A percentile compares a stretch with the other conserved stretches of the same genome.
Evolutionary conservation across 2,888 invertebrate species (phyloP).

Genomic region (Zelleria hepariella): DNA sequence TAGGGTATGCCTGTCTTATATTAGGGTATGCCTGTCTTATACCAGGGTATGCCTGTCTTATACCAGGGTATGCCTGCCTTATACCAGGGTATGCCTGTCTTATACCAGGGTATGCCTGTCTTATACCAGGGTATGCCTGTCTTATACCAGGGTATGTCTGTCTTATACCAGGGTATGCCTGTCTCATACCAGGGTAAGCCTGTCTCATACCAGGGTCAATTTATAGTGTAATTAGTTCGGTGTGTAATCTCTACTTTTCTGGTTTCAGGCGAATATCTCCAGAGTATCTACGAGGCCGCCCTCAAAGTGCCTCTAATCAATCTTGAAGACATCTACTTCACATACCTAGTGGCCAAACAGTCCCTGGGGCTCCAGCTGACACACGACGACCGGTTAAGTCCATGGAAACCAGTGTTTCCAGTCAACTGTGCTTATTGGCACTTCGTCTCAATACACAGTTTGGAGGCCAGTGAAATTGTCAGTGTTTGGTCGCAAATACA

Average conservation of each 20-base stretch:
- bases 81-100: too few species aligned
- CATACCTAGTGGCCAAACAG: conserved; percentile 75
- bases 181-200: too few species aligned
- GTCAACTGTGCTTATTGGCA: conserved; percentile 37
- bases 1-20: too few species aligned
- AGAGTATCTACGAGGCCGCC: conserved; percentile 64
- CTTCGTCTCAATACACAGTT: conserved; percentile 35
- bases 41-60: too few species aligned
- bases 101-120: too few species aligned
- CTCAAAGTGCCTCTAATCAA: conserved; percentile 73
- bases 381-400: conserved; percentile 70
- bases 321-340: conserved; percentile 81
- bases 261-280: conserved; percentile 38
- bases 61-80: too few species aligned
- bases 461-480: conserved; percentile 29
- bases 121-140: too few species aligned
- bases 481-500: conserved; percentile 29
- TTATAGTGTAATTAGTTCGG: too few species aligned
- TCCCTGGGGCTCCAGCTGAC: conserved; percentile 60
- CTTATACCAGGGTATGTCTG: too few species aligned
- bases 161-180: too few species aligned
- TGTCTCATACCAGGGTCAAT: too few species aligned
- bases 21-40: too few species aligned
- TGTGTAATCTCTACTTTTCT: background rate
- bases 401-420: conserved; percentile 29